Conservation (phyloP, 2,797 vertebrate genomes). For the Fistularia commersonii region DNA sequence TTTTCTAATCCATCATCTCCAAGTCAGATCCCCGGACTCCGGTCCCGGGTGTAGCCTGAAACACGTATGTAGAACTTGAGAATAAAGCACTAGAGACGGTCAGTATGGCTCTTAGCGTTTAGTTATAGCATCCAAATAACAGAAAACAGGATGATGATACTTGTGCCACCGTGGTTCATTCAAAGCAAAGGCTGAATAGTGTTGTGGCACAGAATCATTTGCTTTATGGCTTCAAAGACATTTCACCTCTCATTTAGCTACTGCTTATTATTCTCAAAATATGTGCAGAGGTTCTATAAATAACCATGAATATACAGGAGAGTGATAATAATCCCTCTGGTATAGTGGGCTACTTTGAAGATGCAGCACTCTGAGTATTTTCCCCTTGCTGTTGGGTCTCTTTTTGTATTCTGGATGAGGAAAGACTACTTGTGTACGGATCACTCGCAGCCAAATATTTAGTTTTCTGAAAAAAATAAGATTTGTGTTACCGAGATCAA, state of each 20-base stretch:
- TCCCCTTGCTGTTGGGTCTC: slow-evolving; percentile 20
- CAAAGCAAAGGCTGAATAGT: slow-evolving; percentile 35
- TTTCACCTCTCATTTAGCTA: slow-evolving; percentile 70
- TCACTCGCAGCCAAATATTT: slow-evolving; percentile 37
- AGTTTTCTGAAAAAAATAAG: slow-evolving; percentile 3
- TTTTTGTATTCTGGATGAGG: slow-evolving; percentile 21
- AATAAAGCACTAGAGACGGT: slow-evolving; percentile 38
- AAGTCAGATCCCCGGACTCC: slow-evolving; percentile 40
- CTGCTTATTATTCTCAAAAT: slow-evolving; percentile 64
- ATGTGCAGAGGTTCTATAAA: slow-evolving; percentile 69
- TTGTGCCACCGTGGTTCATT: too few relatives aligned
- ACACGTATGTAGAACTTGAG: slow-evolving; percentile 48
- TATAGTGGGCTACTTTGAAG: slow-evolving; percentile 63
- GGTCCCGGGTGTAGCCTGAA: slow-evolving; percentile 38
- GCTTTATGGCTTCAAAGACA: slow-evolving; percentile 50
- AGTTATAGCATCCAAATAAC: too few relatives aligned
- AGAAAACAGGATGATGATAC: too few relatives aligned
- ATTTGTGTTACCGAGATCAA: slow-evolving; percentile 4
- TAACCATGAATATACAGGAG: slow-evolving; percentile 64
- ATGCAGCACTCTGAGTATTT: slow-evolving; percentile 35
- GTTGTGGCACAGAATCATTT: slow-evolving; percentile 47
- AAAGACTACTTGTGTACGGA: slow-evolving; percentile 16
- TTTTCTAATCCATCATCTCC: slow-evolving; percentile 54
- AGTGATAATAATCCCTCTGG: slow-evolving; percentile 51
- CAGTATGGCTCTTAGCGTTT: too few relatives aligned